Percentiles rank a stretch among this genome's conserved stretches.
These are phyloP conservation scores for Lepus americanus DNA, from an alignment of 2,113 vertebrate species.

Conservation along the genomic window DNA sequence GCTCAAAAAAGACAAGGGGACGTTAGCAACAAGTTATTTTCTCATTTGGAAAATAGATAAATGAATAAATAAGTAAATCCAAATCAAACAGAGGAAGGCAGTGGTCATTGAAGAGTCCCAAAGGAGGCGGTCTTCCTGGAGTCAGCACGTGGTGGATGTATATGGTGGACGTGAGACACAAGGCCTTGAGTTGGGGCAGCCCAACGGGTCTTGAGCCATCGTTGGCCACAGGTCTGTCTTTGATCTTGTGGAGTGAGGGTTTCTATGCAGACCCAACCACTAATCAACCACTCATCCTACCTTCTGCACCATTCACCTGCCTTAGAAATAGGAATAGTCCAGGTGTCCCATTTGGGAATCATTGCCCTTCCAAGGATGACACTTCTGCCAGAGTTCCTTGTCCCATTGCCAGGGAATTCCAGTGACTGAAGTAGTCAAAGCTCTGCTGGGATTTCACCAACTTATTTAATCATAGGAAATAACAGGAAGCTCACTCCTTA, in stretches of 20 bases:
- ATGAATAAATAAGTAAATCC: background rate
- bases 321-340: background rate
- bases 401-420: background rate
- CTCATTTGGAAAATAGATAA: too few species aligned
- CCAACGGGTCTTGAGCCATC: background rate
- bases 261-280: background rate
- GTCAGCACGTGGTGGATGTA: background rate
- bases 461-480: background rate
- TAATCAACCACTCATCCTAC: background rate
- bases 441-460: background rate
- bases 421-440: background rate
- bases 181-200: background rate
- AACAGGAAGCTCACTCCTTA: background rate
- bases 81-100: background rate
- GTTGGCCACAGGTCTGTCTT: background rate
- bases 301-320: background rate
- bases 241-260: background rate
- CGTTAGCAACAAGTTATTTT: background rate
- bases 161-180: fast-evolving
- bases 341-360: background rate
- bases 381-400: background rate
- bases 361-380: background rate
- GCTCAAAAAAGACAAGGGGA: too few species aligned
- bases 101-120: background rate
- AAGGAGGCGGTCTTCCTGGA: background rate